These are phyloP conservation scores for Enteromius anoplus DNA, from an alignment of 2,797 vertebrate genomes.

Conservation along the genomic window DNA sequence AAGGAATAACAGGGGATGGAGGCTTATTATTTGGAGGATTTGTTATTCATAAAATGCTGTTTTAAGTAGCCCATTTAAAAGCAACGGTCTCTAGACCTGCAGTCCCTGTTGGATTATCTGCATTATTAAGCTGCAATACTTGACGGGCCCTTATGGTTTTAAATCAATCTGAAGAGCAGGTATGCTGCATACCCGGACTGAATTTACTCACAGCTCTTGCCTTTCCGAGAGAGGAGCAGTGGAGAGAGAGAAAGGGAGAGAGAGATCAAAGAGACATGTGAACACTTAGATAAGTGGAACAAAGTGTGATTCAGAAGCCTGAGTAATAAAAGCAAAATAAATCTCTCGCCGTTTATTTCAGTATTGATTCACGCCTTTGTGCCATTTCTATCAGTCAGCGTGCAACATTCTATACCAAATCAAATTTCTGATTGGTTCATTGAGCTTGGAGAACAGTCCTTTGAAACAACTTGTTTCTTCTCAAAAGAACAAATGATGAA, in stretches of 20 bases:
- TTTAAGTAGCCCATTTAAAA: constrained; percentile 57
- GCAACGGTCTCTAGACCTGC: constrained; percentile 28
- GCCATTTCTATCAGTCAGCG: constrained; percentile 20
- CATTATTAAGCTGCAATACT: constrained; percentile 52
- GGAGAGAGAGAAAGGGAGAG: not conserved
- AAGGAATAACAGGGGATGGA: constrained; percentile 45
- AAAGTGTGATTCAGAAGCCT: constrained; percentile 37
- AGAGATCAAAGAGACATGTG: constrained; percentile 38
- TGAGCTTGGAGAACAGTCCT: constrained; percentile 26
- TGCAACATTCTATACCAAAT: constrained; percentile 40
- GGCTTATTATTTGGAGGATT: constrained; percentile 56
- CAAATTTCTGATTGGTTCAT: constrained; percentile 43
- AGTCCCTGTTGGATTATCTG: constrained; percentile 46
- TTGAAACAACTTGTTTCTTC: constrained; percentile 30
- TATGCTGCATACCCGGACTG: constrained; percentile 20
- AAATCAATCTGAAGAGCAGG: constrained; percentile 47
- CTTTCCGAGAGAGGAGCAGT: not conserved
- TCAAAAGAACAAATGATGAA: constrained; percentile 25
- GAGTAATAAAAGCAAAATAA: constrained; percentile 47
- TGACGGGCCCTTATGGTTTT: constrained; percentile 44
- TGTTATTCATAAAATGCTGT: constrained; percentile 59
- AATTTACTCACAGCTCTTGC: constrained; percentile 41
- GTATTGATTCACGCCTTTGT: constrained; percentile 42
- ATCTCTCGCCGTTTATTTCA: constrained; percentile 35
- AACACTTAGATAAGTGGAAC: constrained; percentile 50